Base-by-base conservation (phyloP, 2,797 vertebrate genomes). In the Tiaroga cobitis region DNA sequence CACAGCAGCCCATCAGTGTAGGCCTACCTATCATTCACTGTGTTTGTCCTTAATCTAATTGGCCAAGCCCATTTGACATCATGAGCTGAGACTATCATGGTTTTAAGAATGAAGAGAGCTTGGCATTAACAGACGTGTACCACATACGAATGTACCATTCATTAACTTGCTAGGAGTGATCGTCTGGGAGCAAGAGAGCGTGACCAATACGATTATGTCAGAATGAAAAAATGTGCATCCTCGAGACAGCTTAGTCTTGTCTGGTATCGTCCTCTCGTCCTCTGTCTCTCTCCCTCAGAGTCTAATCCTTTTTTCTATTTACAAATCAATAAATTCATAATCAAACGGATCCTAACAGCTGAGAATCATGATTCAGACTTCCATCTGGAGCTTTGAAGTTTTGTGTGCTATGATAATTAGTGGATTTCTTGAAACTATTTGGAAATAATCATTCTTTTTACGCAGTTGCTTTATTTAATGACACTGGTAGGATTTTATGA, bases 271-370 rank as follows among this genome's bases (percentile, higher is more conserved):
- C 61, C 61, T 65, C 80, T 43, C 18, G 2, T 41, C 32, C 26
- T 32, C 18, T 37, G 15, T 68, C 79, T 51, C 32, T 54, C 79
- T 54, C 21, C 63, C 39, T 80, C 65, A n/a, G n/a, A 70, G 54
- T 77, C 10, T 84, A 77, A 84, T 84, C 73, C 82, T 15, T 76
- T 77, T 41, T 77, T 77, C 49, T 77, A 41, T 77, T 84, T 84
- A 84, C 82, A 84, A 74, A 51, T 34, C 43, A 77, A 68, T 84
- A 56, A 68, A 84, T 84, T 77, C 43, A 76, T 84, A 75, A 75
- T 83, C 81, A 83, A 83, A 83, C 2, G 46, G 34, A 77, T 77
- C 82, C 82, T 54, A 67, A 67, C 82, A 77, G 73, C 72, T 67
- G 32, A 76, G 73, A 67, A 37, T 6, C 37, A 37, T 76, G 82